Conservation (phyloP, 2,113 vertebrate genomes). For the Peromyscus californicus region DNA sequence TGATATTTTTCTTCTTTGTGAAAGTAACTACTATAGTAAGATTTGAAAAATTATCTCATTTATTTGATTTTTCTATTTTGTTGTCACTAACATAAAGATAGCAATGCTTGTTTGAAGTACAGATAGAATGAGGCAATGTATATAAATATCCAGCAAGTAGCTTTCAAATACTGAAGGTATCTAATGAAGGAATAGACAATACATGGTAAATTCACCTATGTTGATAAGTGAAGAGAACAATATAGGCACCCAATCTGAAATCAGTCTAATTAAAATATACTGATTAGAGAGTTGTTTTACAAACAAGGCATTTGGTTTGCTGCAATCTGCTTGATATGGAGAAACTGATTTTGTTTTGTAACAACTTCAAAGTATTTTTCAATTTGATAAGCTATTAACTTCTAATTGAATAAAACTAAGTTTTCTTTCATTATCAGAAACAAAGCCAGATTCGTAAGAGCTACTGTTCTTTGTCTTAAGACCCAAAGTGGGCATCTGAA, state of each 20-base stretch:
- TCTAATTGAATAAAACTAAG: background rate
- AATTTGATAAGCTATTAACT: constrained; percentile 27
- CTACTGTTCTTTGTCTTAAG: background rate
- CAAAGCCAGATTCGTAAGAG: background rate
- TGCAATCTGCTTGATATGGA: constrained; percentile 14
- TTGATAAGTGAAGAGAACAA: background rate
- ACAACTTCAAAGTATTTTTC: background rate
- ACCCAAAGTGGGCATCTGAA: background rate
- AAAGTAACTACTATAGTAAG: background rate
- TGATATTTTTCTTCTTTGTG: too few species aligned
- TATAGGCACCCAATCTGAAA: background rate
- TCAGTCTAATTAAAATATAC: background rate
- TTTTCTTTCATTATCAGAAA: background rate
- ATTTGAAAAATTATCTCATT: background rate
- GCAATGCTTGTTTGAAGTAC: background rate
- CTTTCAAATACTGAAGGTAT: background rate
- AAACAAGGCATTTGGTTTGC: background rate
- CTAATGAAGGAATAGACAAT: background rate
- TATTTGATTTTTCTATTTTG: background rate
- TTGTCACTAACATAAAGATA: background rate
- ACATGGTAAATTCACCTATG: background rate
- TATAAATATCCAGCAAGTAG: background rate
- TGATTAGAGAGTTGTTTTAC: background rate
- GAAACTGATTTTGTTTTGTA: background rate
- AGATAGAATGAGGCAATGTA: background rate